These are phyloP conservation scores for Suricata suricatta DNA, from an alignment of 2,113 vertebrate genomes.

Conservation along the genomic window DNA sequence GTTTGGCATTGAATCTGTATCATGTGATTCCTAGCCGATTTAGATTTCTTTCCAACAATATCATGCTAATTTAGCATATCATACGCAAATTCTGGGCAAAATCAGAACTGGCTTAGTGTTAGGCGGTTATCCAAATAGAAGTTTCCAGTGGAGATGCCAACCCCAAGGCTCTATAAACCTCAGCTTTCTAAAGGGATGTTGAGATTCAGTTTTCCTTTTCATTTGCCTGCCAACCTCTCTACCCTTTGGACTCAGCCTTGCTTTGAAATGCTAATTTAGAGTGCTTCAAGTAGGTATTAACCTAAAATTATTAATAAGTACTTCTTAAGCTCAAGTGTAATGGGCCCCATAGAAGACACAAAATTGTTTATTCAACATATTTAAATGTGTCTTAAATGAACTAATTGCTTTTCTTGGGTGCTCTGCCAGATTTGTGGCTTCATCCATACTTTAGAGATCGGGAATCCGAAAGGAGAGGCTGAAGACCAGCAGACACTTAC, in stretches of 20 bases:
- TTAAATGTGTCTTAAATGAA: constrained; percentile 43
- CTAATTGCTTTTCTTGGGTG: constrained; percentile 40
- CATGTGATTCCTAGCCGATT: not conserved
- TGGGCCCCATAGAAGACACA: constrained; percentile 27
- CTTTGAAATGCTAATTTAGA: constrained; percentile 57
- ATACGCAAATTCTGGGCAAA: not conserved
- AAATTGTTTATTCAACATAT: constrained; percentile 59
- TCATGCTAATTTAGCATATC: not conserved
- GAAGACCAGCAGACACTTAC: not conserved
- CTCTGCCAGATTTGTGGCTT: constrained; percentile 24
- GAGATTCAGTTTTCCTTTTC: constrained; percentile 1
- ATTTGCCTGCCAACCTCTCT: constrained; percentile 24
- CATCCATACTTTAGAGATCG: not conserved
- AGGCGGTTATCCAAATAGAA: constrained; percentile 19
- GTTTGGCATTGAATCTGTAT: not conserved
- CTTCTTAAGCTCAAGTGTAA: constrained; percentile 55
- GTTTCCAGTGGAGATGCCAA: constrained; percentile 49
- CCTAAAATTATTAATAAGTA: constrained; percentile 58
- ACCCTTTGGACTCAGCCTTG: constrained; percentile 23
- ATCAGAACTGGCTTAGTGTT: not conserved
- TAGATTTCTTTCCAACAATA: constrained; percentile 34
- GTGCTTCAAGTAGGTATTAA: constrained; percentile 45
- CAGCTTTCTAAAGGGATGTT: constrained; percentile 40
- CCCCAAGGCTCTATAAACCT: constrained; percentile 24
- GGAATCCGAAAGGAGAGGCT: not conserved